phyloP scores from a whole-genome alignment of 2,888 invertebrate species.

The Hofmannophila pseudospretella region DNA sequence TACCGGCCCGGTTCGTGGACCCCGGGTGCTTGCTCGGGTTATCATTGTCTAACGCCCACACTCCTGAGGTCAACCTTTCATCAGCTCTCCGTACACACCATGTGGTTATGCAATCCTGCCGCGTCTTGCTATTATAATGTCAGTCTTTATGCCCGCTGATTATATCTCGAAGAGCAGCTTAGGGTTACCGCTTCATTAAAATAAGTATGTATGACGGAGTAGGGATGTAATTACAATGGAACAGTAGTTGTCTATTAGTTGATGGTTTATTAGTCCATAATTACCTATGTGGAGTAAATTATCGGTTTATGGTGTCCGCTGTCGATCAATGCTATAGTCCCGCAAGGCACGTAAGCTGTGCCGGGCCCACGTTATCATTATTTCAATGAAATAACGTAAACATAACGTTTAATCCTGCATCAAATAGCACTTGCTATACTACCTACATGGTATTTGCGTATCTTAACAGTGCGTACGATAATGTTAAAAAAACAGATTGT shows the following conservation, averaged over 20 bases:
- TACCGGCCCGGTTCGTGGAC: conserved; percentile 70
- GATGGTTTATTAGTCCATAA: conserved; percentile 18
- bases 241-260: conserved; percentile 15
- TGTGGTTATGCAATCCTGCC: conserved; percentile 34
- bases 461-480: no score
- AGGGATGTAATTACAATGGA: conserved; percentile 8
- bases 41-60: conserved; percentile 58
- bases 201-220: conserved; percentile 4
- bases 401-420: no score
- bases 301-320: conserved; percentile 25
- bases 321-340: conserved; percentile 9
- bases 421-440: no score
- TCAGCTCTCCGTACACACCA: conserved; percentile 36
- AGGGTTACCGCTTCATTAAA: conserved; percentile 10
- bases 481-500: no score
- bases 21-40: conserved; percentile 38
- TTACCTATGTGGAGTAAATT: conserved; percentile 22
- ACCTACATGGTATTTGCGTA: no score
- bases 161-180: conserved; percentile 25
- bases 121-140: conserved; percentile 35
- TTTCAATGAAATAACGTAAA: no score
- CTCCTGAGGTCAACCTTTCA: conserved; percentile 51
- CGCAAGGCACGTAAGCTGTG: not conserved
- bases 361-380: not conserved
- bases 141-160: conserved; percentile 28